Percentiles rank a stretch among this genome's conserved stretches.
phyloP scores from a whole-genome alignment of 2,888 invertebrate genomes.

The Nemapogon koenigi region DNA sequence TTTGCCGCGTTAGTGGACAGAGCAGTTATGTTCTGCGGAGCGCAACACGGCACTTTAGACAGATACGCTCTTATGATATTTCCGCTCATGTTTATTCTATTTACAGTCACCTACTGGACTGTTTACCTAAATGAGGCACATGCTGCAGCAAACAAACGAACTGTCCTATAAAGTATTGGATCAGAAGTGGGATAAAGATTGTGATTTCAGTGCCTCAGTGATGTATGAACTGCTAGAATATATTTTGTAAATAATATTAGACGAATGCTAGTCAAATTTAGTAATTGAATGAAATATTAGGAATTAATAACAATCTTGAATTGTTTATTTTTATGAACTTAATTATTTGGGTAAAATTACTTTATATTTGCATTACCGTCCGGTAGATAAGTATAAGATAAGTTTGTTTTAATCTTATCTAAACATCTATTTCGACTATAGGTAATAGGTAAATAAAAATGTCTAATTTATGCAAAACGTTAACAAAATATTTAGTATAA shows the following conservation, averaged over 20 bases:
- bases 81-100: conserved; percentile 64
- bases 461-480: no score
- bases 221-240: neutral
- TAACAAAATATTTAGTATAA: no score
- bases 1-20: conserved; percentile 52
- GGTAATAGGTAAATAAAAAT: no score
- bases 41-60: conserved; percentile 66
- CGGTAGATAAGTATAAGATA: no score
- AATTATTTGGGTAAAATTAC: neutral
- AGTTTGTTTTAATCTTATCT: no score
- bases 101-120: conserved; percentile 67
- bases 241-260: conserved; percentile 47
- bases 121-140: conserved; percentile 65
- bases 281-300: conserved; percentile 23
- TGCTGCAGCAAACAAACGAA: conserved; percentile 1
- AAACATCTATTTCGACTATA: no score
- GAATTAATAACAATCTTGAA: no score
- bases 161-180: conserved; percentile 23
- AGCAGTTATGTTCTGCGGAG: conserved; percentile 67
- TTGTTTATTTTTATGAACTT: conserved; percentile 3
- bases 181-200: conserved; percentile 11
- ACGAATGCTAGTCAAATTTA: conserved; percentile 45
- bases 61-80: conserved; percentile 67
- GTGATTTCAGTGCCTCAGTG: conserved; percentile 15
- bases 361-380: neutral